phyloP scores from a whole-genome alignment of 1,140 invertebrate species.

The Anoplophora glabripennis region DNA sequence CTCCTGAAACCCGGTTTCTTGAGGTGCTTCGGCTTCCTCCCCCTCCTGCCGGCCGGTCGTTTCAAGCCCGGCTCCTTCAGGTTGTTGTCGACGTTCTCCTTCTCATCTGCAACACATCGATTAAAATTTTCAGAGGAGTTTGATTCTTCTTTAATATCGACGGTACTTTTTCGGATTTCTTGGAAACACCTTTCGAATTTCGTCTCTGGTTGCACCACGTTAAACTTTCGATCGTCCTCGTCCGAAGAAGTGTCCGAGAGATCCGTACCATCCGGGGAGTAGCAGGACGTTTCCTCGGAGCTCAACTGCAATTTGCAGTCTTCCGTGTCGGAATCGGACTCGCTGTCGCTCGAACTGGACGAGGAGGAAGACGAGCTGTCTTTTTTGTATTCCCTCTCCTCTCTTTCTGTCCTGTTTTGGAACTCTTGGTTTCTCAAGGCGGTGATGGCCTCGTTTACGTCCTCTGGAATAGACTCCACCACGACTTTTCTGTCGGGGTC shows the following conservation, averaged over 20 bases:
- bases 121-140: too few relatives aligned
- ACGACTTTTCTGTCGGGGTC: conserved; percentile 3
- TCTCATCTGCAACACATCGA: conserved; percentile 1
- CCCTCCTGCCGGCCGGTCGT: not conserved
- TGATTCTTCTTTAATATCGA: not conserved
- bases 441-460: not conserved
- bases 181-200: not conserved
- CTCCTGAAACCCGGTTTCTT: not conserved
- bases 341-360: not conserved
- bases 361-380: not conserved
- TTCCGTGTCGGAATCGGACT: not conserved
- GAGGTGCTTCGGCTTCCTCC: not conserved
- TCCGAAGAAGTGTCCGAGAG: not conserved
- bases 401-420: not conserved
- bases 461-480: conserved; percentile 4
- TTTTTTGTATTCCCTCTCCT: not conserved
- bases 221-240: not conserved
- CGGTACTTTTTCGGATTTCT: not conserved
- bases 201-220: not conserved
- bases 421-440: conserved; percentile 9
- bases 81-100: not conserved
- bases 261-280: not conserved
- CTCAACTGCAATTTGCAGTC: too few relatives aligned
- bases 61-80: not conserved
- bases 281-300: too few relatives aligned